Conservation (phyloP, 1,140 invertebrate genomes). For the Euwallacea similis region DNA sequence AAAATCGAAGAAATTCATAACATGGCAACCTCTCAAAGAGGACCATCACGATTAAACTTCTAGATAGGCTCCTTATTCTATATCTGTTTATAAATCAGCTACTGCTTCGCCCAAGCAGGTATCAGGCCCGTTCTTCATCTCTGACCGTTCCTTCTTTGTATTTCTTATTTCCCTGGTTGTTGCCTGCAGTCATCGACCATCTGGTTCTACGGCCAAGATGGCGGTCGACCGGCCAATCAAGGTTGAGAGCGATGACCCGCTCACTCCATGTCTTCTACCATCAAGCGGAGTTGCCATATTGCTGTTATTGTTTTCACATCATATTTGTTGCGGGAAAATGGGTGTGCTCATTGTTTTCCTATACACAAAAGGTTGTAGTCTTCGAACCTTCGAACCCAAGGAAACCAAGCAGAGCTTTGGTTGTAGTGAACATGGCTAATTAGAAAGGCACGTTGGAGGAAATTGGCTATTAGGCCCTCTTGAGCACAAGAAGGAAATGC, state of each 20-base stretch:
- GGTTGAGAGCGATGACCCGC: conserved; percentile 36
- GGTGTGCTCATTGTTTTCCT: conserved; percentile 2
- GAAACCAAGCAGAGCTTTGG: not conserved
- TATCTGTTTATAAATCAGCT: not conserved
- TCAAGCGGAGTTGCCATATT: conserved; percentile 16
- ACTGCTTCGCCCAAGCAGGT: conserved; percentile 4
- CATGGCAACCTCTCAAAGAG: too few relatives aligned
- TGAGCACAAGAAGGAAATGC: not conserved
- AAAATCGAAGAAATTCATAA: too few relatives aligned
- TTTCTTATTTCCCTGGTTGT: conserved; percentile 23
- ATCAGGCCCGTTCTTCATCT: conserved; percentile 3
- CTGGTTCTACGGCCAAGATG: conserved; percentile 27
- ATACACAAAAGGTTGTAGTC: not conserved
- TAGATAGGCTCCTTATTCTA: too few relatives aligned
- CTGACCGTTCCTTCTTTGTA: not conserved
- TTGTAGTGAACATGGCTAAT: not conserved
- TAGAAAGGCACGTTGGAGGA: not conserved
- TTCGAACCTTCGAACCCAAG: not conserved
- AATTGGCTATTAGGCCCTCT: not conserved
- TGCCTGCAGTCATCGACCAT: conserved; percentile 36
- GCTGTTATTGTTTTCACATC: conserved; percentile 9
- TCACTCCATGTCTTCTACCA: conserved; percentile 25
- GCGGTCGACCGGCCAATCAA: conserved; percentile 28
- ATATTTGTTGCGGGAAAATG: not conserved
- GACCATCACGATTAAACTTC: too few relatives aligned